Evolutionary conservation across 1,140 invertebrate species (phyloP).

Genomic region (Phortica variegata): DNA sequence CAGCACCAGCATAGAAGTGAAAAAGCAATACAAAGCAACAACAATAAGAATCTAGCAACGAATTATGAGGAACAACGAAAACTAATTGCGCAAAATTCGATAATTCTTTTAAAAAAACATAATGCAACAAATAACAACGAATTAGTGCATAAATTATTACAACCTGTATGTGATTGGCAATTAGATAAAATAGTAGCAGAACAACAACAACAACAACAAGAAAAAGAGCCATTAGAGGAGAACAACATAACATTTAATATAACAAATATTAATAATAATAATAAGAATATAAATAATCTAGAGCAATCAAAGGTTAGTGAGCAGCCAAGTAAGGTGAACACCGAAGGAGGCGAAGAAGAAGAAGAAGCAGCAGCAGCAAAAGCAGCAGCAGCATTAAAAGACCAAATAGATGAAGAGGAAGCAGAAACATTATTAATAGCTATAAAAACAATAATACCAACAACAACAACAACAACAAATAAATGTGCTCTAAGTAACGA

Average conservation of each 20-base stretch:
- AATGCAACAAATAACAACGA: not conserved
- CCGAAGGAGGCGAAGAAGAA: slow-evolving; percentile 28
- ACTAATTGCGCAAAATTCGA: too few relatives aligned
- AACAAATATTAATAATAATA: too few relatives aligned
- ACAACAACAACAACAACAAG: slow-evolving; percentile 10
- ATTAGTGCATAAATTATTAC: slow-evolving; percentile 9
- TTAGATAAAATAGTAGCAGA: not conserved
- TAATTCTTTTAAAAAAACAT: too few relatives aligned
- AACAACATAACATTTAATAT: too few relatives aligned
- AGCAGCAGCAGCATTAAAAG: slow-evolving; percentile 4
- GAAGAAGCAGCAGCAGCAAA: slow-evolving; percentile 8
- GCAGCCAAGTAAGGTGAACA: slow-evolving; percentile 43
- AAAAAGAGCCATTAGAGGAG: too few relatives aligned
- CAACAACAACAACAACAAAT: slow-evolving; percentile 24
- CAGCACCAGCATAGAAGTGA: not conserved
- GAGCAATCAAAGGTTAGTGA: slow-evolving; percentile 8
- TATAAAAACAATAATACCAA: slow-evolving; percentile 1
- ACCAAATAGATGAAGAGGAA: slow-evolving; percentile 5
- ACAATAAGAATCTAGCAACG: not conserved
- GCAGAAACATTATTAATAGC: not conserved
- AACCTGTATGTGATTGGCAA: not conserved
- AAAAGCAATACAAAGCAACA: too few relatives aligned
- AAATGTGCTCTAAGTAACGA: too few relatives aligned
- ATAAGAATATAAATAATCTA: too few relatives aligned
- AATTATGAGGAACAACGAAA: too few relatives aligned